These are phyloP conservation scores for Eira barbara DNA, from an alignment of 2,113 vertebrate genomes.

Conservation along the genomic window DNA sequence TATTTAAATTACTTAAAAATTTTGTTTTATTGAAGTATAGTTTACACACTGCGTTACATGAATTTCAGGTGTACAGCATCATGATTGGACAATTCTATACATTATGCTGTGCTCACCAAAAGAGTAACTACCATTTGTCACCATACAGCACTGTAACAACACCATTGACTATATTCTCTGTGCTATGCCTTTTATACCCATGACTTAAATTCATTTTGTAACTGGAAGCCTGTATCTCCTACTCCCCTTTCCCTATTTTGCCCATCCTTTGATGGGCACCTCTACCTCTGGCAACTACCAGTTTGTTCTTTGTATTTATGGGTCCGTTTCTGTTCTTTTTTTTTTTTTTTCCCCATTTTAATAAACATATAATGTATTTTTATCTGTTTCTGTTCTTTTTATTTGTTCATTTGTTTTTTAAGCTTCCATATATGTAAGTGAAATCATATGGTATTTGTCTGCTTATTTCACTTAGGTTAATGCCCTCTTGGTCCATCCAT, in stretches of 20 bases:
- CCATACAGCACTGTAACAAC: background rate
- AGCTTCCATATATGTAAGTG: background rate
- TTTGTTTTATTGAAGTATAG: background rate
- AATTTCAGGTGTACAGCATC: background rate
- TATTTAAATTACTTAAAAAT: background rate
- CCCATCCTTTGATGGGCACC: background rate
- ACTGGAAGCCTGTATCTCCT: background rate
- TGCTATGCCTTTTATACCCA: background rate
- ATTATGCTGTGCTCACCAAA: background rate
- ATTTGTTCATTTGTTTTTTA: background rate
- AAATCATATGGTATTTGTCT: background rate
- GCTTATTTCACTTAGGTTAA: background rate
- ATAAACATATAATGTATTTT: too few relatives aligned
- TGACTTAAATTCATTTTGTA: background rate
- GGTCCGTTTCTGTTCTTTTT: background rate
- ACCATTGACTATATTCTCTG: background rate
- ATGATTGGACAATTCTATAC: background rate
- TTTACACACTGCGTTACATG: background rate
- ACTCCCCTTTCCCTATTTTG: background rate
- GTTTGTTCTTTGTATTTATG: background rate
- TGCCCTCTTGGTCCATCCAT: background rate
- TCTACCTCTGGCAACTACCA: background rate
- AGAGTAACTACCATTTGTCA: background rate
- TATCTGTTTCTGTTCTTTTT: background rate
- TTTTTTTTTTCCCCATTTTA: too few relatives aligned